Evolutionary conservation across 2,113 vertebrate species (phyloP).

Genomic region (Scalopus aquaticus): DNA sequence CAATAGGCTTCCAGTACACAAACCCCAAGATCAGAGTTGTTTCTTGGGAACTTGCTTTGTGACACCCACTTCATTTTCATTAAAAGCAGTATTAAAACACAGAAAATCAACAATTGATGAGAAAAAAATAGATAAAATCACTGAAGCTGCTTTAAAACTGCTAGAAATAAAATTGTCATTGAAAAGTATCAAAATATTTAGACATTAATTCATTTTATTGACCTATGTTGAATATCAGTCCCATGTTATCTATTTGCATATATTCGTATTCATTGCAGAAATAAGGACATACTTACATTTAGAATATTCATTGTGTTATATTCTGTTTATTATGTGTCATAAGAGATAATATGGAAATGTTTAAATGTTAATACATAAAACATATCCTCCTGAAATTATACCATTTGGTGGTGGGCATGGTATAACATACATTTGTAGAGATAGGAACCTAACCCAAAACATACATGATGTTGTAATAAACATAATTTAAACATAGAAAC

Average conservation of each 20-base stretch:
- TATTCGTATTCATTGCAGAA: neutral
- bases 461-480: too few species aligned
- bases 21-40: neutral
- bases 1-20: neutral
- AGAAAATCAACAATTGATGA: neutral
- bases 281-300: neutral
- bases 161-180: constrained; percentile 2
- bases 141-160: neutral
- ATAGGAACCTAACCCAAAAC: too few species aligned
- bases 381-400: neutral
- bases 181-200: neutral
- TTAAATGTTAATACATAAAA: constrained; percentile 19
- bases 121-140: neutral
- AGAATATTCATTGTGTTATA: neutral
- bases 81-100: neutral
- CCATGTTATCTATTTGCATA: neutral
- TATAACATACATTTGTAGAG: too few species aligned
- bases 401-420: too few species aligned
- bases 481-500: too few species aligned
- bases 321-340: neutral
- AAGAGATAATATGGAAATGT: neutral
- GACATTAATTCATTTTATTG: neutral
- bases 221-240: neutral
- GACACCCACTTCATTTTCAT: neutral
- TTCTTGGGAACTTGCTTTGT: neutral